Evolutionary conservation across 2,113 vertebrate species (phyloP).

Genomic region (Patagioenas fasciata): DNA sequence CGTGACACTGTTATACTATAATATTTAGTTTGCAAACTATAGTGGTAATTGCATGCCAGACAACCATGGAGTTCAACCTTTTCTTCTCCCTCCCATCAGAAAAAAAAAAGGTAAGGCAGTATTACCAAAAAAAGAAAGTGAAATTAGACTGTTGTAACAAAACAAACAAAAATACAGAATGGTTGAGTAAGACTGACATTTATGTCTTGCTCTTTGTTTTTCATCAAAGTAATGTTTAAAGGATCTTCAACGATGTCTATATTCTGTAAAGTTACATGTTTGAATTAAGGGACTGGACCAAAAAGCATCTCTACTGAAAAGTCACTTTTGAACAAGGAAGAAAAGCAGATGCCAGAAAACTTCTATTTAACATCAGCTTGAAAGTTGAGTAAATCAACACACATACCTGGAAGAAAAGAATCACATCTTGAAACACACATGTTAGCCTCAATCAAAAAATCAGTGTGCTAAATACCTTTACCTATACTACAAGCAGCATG

Average conservation of each 20-base stretch:
- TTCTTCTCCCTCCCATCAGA: background rate
- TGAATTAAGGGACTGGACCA: background rate
- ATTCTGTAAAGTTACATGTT: background rate
- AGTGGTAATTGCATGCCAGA: background rate
- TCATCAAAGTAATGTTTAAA: background rate
- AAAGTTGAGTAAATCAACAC: slow-evolving; percentile 51
- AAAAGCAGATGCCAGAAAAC: slow-evolving; percentile 43
- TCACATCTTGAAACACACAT: slow-evolving; percentile 36
- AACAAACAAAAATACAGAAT: background rate
- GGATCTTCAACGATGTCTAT: background rate
- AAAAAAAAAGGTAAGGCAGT: background rate
- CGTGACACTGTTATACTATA: background rate
- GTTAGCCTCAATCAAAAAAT: background rate
- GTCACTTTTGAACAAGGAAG: background rate
- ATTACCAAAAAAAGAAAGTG: background rate
- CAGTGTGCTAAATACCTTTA: background rate
- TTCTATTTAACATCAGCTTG: slow-evolving; percentile 42
- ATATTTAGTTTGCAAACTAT: background rate
- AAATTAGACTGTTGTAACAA: background rate
- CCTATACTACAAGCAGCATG: background rate
- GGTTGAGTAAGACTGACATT: background rate
- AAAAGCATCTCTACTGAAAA: slow-evolving; percentile 16
- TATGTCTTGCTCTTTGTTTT: background rate
- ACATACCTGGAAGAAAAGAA: slow-evolving; percentile 54
- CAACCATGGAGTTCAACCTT: background rate